Conservation (phyloP, 2,113 vertebrate genomes). For the Carassius gibelio region DNA sequence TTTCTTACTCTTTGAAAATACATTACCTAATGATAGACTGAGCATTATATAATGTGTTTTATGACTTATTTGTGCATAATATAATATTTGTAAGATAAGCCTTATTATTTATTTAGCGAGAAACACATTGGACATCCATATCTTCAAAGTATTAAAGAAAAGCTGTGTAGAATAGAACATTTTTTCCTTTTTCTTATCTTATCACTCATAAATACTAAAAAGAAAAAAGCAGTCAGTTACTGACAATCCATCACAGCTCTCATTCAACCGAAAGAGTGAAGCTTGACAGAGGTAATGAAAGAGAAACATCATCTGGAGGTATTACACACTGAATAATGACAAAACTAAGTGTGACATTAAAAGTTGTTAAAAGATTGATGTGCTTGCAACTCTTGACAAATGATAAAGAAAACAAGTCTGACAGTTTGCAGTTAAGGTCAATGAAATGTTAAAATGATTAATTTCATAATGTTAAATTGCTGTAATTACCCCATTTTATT, state of each 20-base stretch:
- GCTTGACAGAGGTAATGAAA: constrained; percentile 15
- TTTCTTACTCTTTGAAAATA: too few relatives aligned
- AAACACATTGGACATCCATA: background rate
- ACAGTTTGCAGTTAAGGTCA: background rate
- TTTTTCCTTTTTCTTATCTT: background rate
- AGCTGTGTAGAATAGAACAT: background rate
- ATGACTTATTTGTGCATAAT: background rate
- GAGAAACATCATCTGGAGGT: background rate
- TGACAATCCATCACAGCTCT: background rate
- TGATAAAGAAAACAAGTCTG: background rate
- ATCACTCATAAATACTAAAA: background rate
- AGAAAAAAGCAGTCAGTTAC: background rate
- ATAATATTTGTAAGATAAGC: background rate
- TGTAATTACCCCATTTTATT: background rate
- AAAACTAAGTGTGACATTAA: background rate
- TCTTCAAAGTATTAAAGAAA: background rate
- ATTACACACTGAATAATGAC: background rate
- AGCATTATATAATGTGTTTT: too few relatives aligned
- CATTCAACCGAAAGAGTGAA: background rate
- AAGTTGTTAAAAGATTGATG: background rate
- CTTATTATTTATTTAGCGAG: background rate
- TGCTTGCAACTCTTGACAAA: background rate
- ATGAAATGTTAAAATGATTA: background rate
- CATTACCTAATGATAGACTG: too few relatives aligned
- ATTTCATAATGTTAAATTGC: background rate